phyloP scores from a whole-genome alignment of 2,113 vertebrate species.

The Nicator chloris region DNA sequence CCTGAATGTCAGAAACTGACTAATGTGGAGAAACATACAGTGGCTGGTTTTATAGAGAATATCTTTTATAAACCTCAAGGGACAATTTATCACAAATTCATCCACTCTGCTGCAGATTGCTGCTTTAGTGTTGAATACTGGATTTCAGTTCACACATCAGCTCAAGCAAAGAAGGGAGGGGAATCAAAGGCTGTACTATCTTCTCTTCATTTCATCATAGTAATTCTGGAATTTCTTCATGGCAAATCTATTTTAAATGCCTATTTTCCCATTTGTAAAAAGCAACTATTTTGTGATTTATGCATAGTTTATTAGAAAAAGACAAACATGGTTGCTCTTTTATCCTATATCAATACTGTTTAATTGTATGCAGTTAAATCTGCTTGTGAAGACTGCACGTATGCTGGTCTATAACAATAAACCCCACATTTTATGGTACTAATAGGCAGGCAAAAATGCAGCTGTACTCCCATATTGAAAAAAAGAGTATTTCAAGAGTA shows the following conservation, averaged over 20 bases:
- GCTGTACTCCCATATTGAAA: neutral
- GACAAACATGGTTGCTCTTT: neutral
- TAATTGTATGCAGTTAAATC: neutral
- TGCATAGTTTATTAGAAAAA: conserved; percentile 38
- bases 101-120: conserved; percentile 77
- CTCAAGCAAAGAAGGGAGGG: neutral
- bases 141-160: conserved; percentile 63
- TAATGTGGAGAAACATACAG: conserved; percentile 73
- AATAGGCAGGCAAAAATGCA: neutral
- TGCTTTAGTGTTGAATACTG: conserved; percentile 71
- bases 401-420: neutral
- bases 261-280: neutral
- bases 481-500: neutral
- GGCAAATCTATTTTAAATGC: conserved; percentile 38
- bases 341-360: neutral
- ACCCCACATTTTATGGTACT: neutral
- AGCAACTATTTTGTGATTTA: conserved; percentile 12
- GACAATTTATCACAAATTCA: conserved; percentile 89
- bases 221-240: conserved; percentile 23
- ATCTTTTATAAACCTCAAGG: conserved; percentile 82
- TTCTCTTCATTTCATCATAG: neutral
- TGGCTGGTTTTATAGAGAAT: conserved; percentile 73
- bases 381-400: neutral
- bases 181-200: neutral
- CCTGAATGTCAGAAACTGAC: conserved; percentile 71